Evolutionary conservation across 2,797 vertebrate species (phyloP).

Genomic region (Philypnodon macrostomus): DNA sequence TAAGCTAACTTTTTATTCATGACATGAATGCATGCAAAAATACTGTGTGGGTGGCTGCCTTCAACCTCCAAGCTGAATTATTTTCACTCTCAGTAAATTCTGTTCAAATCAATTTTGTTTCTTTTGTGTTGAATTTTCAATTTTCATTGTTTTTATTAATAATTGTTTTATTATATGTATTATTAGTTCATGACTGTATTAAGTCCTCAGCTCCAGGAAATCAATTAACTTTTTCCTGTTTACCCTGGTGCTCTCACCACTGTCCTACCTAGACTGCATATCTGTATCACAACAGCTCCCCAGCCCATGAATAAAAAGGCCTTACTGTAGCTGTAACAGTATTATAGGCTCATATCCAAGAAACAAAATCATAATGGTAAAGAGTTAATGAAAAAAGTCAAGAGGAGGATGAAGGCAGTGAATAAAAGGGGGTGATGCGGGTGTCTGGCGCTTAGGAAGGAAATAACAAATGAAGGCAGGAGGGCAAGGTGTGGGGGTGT

Average conservation of each 20-base stretch:
- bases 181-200: too few species aligned
- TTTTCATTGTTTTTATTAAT: neutral
- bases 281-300: conserved; percentile 13
- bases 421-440: conserved; percentile 33
- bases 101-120: conserved; percentile 5
- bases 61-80: conserved; percentile 3
- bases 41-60: neutral
- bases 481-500: conserved; percentile 45
- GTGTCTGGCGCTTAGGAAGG: conserved; percentile 32
- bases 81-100: neutral
- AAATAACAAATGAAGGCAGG: conserved; percentile 60
- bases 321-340: conserved; percentile 32
- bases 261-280: conserved; percentile 10
- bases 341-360: conserved; percentile 37
- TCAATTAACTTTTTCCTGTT: conserved; percentile 26
- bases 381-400: conserved; percentile 53
- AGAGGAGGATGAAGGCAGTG: conserved; percentile 42
- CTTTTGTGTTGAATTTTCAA: neutral
- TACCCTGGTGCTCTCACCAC: conserved; percentile 9
- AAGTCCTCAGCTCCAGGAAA: conserved; percentile 20
- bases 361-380: conserved; percentile 53
- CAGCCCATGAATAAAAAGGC: conserved; percentile 33
- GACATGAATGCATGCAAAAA: conserved; percentile 10
- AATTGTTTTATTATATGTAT: conserved; percentile 7
- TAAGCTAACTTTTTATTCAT: conserved; percentile 7